phyloP scores from a whole-genome alignment of 2,797 vertebrate genomes.

The Microctenopoma steveboyesi region DNA sequence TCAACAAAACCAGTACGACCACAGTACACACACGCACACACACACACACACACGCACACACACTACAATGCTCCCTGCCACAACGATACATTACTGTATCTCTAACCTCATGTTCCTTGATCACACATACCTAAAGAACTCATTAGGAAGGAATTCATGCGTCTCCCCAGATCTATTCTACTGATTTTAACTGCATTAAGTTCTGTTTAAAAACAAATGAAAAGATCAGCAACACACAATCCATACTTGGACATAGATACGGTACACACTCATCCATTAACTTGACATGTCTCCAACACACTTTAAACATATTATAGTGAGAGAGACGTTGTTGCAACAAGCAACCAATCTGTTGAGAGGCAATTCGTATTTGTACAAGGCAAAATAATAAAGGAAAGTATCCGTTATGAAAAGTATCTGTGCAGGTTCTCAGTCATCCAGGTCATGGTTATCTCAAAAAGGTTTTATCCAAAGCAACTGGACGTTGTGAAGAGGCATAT shows the following conservation, averaged over 20 bases:
- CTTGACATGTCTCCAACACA: slow-evolving; percentile 45
- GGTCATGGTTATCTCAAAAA: no score
- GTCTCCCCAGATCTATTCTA: not conserved
- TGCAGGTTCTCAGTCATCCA: no score
- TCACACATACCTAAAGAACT: not conserved
- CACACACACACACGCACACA: no score
- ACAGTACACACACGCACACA: not conserved
- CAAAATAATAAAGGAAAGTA: slow-evolving; percentile 49
- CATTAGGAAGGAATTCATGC: not conserved
- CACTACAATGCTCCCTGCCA: not conserved
- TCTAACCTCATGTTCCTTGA: not conserved
- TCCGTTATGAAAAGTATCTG: slow-evolving; percentile 49
- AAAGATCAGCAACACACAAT: not conserved
- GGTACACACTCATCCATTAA: not conserved
- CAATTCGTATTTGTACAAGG: slow-evolving; percentile 32
- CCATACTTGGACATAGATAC: slow-evolving; percentile 3
- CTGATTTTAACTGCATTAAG: not conserved
- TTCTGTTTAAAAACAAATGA: no score
- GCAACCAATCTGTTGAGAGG: slow-evolving; percentile 20
- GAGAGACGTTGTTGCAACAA: slow-evolving; percentile 22
- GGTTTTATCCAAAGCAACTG: no score
- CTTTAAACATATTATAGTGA: slow-evolving; percentile 2
- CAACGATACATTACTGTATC: not conserved
- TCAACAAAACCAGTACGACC: not conserved
- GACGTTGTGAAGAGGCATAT: slow-evolving; percentile 55